These are phyloP conservation scores for Lycocorax pyrrhopterus DNA, from an alignment of 2,113 vertebrate species.

Conservation along the genomic window DNA sequence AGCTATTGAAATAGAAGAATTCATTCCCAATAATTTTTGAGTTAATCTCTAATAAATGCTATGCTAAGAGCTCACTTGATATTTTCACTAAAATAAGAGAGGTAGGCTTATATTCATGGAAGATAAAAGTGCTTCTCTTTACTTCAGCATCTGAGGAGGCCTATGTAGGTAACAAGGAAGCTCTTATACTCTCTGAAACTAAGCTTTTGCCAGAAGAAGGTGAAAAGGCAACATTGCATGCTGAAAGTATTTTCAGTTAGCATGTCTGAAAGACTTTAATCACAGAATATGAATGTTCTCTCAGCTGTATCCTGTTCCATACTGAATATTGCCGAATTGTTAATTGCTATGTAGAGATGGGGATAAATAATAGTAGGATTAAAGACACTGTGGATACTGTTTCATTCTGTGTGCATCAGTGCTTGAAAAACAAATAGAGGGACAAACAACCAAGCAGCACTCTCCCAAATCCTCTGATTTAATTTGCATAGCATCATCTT, in stretches of 20 bases:
- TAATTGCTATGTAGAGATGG: not conserved
- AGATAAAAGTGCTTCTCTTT: not conserved
- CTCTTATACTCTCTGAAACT: not conserved
- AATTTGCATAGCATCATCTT: not conserved
- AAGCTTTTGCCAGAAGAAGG: not conserved
- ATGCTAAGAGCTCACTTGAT: not conserved
- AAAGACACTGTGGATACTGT: not conserved
- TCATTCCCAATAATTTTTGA: not conserved
- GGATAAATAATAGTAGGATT: slow-evolving; percentile 6
- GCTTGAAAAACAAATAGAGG: slow-evolving; percentile 10
- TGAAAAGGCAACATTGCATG: not conserved
- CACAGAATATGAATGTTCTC: not conserved
- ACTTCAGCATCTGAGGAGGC: not conserved
- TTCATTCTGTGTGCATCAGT: not conserved
- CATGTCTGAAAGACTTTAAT: not conserved
- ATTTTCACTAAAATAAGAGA: not conserved
- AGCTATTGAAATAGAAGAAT: not conserved
- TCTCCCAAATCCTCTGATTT: slow-evolving; percentile 19
- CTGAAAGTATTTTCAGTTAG: not conserved
- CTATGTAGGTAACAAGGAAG: not conserved
- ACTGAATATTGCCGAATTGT: not conserved
- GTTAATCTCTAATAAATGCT: not conserved
- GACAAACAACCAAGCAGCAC: not conserved
- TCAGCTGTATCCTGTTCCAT: not conserved
- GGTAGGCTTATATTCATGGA: not conserved